phyloP scores from a whole-genome alignment of 1,140 invertebrate species.

The Holcopasites calliopsidis region DNA sequence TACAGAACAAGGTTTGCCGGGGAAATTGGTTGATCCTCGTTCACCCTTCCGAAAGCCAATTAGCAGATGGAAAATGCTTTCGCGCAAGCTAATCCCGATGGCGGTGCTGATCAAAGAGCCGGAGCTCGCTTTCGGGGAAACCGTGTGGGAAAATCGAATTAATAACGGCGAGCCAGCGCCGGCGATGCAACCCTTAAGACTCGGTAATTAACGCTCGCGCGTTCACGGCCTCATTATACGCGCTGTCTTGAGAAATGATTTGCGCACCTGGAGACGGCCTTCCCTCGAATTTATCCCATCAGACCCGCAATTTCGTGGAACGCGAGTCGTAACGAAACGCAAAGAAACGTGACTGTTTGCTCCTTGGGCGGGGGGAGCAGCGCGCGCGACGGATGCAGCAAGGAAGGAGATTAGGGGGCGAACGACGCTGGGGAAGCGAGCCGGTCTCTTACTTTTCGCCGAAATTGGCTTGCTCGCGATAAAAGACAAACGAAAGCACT shows the following conservation, averaged over 20 bases:
- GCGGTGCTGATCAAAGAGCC: conserved; percentile 51
- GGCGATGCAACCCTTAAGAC: conserved; percentile 24
- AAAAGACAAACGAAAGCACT: conserved; percentile 63
- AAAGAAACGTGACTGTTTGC: background rate
- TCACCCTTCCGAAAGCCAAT: conserved; percentile 57
- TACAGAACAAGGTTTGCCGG: conserved; percentile 43
- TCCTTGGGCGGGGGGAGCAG: conserved; percentile 22
- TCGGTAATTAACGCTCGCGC: conserved; percentile 43
- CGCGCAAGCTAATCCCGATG: conserved; percentile 25
- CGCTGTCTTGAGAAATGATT: conserved; percentile 39
- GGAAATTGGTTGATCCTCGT: conserved; percentile 53
- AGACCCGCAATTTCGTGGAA: no score
- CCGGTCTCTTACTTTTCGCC: conserved; percentile 12
- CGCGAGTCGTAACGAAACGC: background rate
- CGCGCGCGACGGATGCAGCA: conserved; percentile 61
- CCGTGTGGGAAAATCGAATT: conserved; percentile 48
- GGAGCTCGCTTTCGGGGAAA: conserved; percentile 30
- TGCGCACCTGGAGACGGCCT: no score
- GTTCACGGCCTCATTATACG: conserved; percentile 9
- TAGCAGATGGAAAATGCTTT: conserved; percentile 45
- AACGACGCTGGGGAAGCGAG: conserved; percentile 8
- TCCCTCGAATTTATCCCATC: no score
- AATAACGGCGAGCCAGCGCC: conserved; percentile 43
- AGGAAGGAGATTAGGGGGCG: conserved; percentile 19
- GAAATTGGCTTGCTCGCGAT: conserved; percentile 38